Conservation (phyloP, 2,888 invertebrate genomes). For the Plagiodera versicolora region DNA sequence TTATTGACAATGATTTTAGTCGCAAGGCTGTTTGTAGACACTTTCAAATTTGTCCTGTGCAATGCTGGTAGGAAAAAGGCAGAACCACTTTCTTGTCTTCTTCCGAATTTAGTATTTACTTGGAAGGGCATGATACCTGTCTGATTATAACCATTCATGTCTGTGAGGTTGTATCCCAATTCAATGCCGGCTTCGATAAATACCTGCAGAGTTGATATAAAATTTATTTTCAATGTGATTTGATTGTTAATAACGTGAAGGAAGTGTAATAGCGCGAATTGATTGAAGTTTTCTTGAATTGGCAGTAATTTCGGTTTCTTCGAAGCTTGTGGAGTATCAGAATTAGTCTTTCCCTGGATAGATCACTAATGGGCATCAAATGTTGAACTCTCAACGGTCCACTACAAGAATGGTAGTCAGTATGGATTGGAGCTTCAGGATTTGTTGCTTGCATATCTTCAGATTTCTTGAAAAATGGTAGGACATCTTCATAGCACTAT, state of each 20-base stretch:
- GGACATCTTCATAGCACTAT: slow-evolving; percentile 61
- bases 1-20: slow-evolving; percentile 59
- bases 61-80: slow-evolving; percentile 73
- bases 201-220: slow-evolving; percentile 12
- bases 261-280: too few relatives aligned
- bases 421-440: slow-evolving; percentile 37
- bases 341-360: slow-evolving; percentile 14
- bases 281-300: too few relatives aligned
- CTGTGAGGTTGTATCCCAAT: slow-evolving; percentile 67
- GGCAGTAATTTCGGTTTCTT: too few relatives aligned
- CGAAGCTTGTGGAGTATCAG: background rate
- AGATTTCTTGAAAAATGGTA: too few relatives aligned
- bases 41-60: slow-evolving; percentile 65
- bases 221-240: too few relatives aligned
- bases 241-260: too few relatives aligned
- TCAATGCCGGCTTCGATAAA: slow-evolving; percentile 49
- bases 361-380: slow-evolving; percentile 21
- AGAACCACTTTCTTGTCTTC: slow-evolving; percentile 74
- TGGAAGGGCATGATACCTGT: slow-evolving; percentile 69
- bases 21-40: slow-evolving; percentile 70
- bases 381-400: slow-evolving; percentile 28
- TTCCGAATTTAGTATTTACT: slow-evolving; percentile 68
- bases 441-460: too few relatives aligned
- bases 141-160: slow-evolving; percentile 66
- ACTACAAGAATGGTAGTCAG: slow-evolving; percentile 20